These are phyloP conservation scores for Colossoma macropomum DNA, from an alignment of 2,113 vertebrate genomes.

Conservation along the genomic window DNA sequence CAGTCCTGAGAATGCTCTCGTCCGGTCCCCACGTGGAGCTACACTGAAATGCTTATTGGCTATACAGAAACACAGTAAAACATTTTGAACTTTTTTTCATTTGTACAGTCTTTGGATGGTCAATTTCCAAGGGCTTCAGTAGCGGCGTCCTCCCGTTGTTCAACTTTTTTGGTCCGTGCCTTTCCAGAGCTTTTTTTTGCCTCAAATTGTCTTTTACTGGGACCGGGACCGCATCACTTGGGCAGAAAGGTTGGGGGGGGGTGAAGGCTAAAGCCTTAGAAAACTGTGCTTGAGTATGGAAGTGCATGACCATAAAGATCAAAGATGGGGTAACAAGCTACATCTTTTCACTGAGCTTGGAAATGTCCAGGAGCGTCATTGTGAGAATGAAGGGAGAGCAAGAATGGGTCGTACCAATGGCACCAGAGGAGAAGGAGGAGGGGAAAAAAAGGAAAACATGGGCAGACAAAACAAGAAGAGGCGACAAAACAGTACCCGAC, in stretches of 20 bases:
- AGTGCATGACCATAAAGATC: conserved; percentile 39
- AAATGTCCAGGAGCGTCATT: conserved; percentile 9
- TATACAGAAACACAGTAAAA: conserved; percentile 47
- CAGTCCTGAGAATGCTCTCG: conserved; percentile 80
- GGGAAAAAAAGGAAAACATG: conserved; percentile 41
- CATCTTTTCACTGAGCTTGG: neutral
- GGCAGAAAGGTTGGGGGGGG: neutral
- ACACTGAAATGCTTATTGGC: conserved; percentile 67
- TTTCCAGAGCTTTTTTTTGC: neutral
- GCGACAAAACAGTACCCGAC: conserved; percentile 78
- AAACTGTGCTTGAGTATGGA: conserved; percentile 17
- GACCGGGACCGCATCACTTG: neutral
- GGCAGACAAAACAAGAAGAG: conserved; percentile 51
- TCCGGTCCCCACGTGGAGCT: conserved; percentile 71
- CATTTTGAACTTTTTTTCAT: conserved; percentile 9
- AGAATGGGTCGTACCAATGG: conserved; percentile 74
- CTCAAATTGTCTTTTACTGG: neutral
- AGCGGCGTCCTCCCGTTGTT: conserved; percentile 43
- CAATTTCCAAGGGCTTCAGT: neutral
- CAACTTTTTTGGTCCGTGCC: conserved; percentile 54
- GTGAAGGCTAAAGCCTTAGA: neutral
- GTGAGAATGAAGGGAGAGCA: neutral
- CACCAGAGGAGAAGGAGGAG: conserved; percentile 58
- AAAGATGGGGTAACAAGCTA: neutral
- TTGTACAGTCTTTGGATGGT: conserved; percentile 63